phyloP scores from a whole-genome alignment of 2,113 vertebrate genomes.

The Casuarius casuarius region DNA sequence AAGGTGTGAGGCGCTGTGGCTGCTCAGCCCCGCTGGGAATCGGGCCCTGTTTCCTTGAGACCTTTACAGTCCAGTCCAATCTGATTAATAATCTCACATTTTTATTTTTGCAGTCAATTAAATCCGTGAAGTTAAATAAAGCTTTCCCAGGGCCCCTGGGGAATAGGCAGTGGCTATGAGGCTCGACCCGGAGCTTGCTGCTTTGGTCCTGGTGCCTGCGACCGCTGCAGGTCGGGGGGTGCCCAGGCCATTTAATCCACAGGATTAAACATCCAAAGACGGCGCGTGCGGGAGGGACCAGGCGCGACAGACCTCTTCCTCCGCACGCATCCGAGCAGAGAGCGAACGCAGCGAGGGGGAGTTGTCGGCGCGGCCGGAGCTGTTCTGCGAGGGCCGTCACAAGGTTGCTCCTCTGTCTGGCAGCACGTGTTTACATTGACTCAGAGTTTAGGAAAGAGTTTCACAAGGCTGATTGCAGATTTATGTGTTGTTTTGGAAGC shows the following conservation, averaged over 20 bases:
- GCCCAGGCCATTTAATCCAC: not conserved
- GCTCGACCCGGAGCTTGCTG: not conserved
- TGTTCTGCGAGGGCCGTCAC: not conserved
- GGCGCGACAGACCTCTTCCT: not conserved
- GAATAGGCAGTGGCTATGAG: not conserved
- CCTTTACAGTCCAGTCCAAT: not conserved
- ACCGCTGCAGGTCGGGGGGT: no score
- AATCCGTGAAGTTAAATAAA: not conserved
- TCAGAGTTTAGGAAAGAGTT: slow-evolving; percentile 11
- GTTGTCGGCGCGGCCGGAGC: not conserved
- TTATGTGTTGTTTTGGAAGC: not conserved
- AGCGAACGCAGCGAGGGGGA: not conserved
- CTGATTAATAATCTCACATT: not conserved
- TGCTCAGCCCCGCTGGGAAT: no score
- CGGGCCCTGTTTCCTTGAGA: not conserved
- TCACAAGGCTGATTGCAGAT: not conserved
- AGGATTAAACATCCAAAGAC: not conserved
- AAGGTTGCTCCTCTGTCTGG: not conserved
- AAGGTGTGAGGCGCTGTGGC: no score
- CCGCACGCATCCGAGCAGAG: not conserved
- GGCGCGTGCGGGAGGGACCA: not conserved
- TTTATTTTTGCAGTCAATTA: not conserved
- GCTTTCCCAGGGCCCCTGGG: not conserved
- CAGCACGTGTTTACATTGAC: not conserved
- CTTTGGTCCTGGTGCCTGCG: not conserved